Conservation (phyloP, 2,797 vertebrate genomes). For the Ceryle rudis region DNA sequence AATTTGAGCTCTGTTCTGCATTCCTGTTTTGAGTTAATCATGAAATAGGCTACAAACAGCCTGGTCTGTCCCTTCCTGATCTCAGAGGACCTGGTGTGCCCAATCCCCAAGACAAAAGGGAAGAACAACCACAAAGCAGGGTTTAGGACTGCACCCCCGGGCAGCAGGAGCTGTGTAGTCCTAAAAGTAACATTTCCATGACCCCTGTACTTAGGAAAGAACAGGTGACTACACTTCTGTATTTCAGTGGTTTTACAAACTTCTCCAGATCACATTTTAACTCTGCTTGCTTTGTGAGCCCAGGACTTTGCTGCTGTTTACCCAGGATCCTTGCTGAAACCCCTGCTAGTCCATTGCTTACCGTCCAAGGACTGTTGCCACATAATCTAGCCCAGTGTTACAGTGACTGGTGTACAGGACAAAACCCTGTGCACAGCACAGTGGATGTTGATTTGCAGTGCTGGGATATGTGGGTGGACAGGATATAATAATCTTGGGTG, state of each 20-base stretch:
- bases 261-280: neutral
- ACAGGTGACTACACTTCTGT: neutral
- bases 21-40: neutral
- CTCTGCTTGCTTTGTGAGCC: neutral
- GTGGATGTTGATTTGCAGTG: fast-evolving
- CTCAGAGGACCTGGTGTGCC: neutral
- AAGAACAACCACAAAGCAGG: neutral
- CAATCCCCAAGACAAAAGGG: neutral
- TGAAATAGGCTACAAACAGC: neutral
- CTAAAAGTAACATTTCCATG: neutral
- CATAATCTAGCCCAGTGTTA: too few species aligned
- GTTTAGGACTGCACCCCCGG: neutral
- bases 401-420: neutral
- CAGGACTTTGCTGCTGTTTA: neutral
- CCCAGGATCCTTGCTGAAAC: neutral
- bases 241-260: neutral
- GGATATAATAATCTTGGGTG: neutral
- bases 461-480: neutral
- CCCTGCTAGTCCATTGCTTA: neutral
- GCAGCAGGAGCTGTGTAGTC: neutral
- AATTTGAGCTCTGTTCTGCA: neutral
- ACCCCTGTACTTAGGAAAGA: neutral
- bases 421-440: neutral
- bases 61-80: neutral
- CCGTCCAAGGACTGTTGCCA: neutral